phyloP scores from a whole-genome alignment of 2,888 invertebrate genomes.

The Litoditis marina region DNA sequence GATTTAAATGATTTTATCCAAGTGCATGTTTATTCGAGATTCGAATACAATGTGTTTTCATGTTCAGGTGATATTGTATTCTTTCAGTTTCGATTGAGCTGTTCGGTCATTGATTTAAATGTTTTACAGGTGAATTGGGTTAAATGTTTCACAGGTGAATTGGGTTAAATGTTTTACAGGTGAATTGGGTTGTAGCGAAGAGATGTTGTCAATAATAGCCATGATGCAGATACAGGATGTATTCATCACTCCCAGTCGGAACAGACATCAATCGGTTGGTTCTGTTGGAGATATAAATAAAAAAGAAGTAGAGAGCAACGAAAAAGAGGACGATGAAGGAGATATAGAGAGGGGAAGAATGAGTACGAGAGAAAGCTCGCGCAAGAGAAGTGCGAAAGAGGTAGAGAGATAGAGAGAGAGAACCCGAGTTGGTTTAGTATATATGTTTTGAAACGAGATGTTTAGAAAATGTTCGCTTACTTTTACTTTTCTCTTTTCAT shows the following conservation, averaged over 20 bases:
- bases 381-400: too few species aligned
- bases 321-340: too few species aligned
- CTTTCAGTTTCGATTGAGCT: too few species aligned
- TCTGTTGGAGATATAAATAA: too few species aligned
- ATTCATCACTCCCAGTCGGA: conserved; percentile 73
- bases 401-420: too few species aligned
- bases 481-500: not conserved
- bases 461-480: not conserved
- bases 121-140: not conserved
- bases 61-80: too few species aligned
- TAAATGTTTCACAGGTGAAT: not conserved
- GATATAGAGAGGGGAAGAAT: too few species aligned
- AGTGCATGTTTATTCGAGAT: not conserved
- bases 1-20: not conserved
- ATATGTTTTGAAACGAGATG: not conserved
- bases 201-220: conserved; percentile 82
- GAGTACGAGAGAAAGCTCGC: too few species aligned
- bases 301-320: too few species aligned
- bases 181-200: conserved; percentile 85
- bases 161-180: conserved; percentile 63
- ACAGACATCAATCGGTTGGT: conserved; percentile 43
- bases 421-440: not conserved
- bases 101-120: too few species aligned
- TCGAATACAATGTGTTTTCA: too few species aligned
- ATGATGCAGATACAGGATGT: conserved; percentile 92